A percentile compares a stretch with the other conserved stretches of the same genome.
These are phyloP conservation scores for Cyprinodon variegatus DNA, from an alignment of 2,113 vertebrate genomes.

Conservation along the genomic window DNA sequence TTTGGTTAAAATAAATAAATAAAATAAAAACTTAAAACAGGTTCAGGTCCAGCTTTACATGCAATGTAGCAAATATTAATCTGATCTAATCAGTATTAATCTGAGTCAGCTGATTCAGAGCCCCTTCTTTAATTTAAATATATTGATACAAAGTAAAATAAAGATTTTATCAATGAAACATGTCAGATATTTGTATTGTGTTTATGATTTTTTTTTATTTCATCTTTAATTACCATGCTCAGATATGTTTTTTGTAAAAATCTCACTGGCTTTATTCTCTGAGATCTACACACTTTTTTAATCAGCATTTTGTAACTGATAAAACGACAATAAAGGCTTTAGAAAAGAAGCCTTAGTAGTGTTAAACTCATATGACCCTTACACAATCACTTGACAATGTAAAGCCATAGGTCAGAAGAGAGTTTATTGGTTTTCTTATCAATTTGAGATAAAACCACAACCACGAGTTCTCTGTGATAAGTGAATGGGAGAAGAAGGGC, in stretches of 20 bases:
- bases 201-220: not conserved
- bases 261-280: not conserved
- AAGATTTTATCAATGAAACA: no score
- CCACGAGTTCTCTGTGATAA: not conserved
- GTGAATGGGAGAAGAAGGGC: conserved; percentile 1
- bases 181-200: no score
- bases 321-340: not conserved
- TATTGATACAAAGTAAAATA: no score
- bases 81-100: no score
- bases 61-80: no score
- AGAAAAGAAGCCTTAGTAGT: no score
- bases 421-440: conserved; percentile 33
- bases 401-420: conserved; percentile 38
- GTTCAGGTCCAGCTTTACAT: no score
- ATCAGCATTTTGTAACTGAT: not conserved
- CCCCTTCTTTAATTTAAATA: no score
- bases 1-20: no score
- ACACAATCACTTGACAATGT: not conserved
- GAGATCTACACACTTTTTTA: not conserved
- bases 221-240: not conserved
- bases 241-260: not conserved
- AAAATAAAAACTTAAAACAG: no score
- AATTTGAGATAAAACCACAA: conserved; percentile 40
- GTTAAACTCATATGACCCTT: not conserved
- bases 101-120: no score